Percentiles rank a stretch among this genome's conserved stretches.
These are phyloP conservation scores for Monomorium pharaonis DNA, from an alignment of 1,140 invertebrate species.

Conservation along the genomic window DNA sequence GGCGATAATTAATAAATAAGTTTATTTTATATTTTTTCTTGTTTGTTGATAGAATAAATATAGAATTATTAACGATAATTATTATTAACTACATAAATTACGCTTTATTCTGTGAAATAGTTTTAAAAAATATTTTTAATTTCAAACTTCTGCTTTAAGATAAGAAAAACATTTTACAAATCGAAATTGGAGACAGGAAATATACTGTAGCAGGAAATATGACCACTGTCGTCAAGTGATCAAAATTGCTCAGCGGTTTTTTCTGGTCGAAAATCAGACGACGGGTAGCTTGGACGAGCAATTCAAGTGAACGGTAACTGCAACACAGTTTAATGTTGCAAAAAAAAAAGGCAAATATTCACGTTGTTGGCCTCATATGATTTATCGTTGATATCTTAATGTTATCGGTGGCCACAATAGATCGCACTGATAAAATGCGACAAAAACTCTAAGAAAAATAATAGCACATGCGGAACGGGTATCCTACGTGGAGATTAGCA, in stretches of 20 bases:
- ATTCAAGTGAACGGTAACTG: conserved; percentile 21
- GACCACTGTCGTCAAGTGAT: conserved; percentile 17
- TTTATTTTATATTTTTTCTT: not conserved
- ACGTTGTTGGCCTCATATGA: not conserved
- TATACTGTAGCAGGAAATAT: conserved; percentile 20
- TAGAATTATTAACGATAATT: not conserved
- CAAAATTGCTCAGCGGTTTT: conserved; percentile 31
- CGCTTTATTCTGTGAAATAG: not conserved
- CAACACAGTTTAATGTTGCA: not conserved
- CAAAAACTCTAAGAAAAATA: conserved; percentile 38
- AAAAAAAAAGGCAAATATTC: not conserved
- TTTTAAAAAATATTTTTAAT: not conserved
- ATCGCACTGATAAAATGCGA: conserved; percentile 36
- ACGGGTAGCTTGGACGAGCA: not conserved
- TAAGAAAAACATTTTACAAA: not conserved
- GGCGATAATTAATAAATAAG: not conserved
- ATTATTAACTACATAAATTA: not conserved
- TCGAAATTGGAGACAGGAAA: conserved; percentile 39
- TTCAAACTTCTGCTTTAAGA: not conserved
- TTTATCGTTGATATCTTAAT: conserved; percentile 16
- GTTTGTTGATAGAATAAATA: not conserved
- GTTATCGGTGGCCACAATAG: conserved; percentile 24
- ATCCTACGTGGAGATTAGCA: conserved; percentile 42
- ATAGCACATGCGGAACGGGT: not conserved
- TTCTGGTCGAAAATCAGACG: not conserved